Base-by-base conservation (phyloP, 2,113 vertebrate genomes). In the Riparia riparia region DNA sequence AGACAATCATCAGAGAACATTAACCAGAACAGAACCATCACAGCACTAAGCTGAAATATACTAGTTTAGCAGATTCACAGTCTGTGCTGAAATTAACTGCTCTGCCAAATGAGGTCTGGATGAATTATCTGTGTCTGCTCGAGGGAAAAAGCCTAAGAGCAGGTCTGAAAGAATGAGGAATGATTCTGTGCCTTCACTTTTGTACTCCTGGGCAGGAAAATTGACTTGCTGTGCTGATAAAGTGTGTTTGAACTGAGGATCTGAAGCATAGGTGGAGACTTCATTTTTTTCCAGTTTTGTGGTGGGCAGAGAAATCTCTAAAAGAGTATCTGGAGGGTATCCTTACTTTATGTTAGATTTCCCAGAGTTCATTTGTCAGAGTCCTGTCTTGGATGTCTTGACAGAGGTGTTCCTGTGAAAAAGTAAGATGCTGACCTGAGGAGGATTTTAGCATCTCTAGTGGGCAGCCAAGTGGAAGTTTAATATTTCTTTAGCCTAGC, bases 141-240 rank as follows among this genome's bases (percentile, higher is more conserved):
- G 5, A 88, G 58, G 54, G 53, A 76, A 79, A 71, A 91, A 83
- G 29, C 42, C 54, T 6, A 66, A 86, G 58, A 95, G 39, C 1
- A 3, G 31, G 50, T 69, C 57, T 95, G 92, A 82, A 95, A 76
- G 79, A 85, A 72, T 82, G 58, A 93, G 37, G 58, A 90, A 71
- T 90, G 70, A 64, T 92, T 76, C 61, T 79, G 31, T 87, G 34
- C 92, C 61, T 93, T 96, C 50, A 12, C 49, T 82, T 72, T 19
- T 29, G 45, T 95, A 42, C 86, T 95, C 45, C 54, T 22, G 54
- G 45, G 63, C 54, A 82, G 49, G 58, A 88, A 88, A 80, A 88
- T 90, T 69, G 82, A 90, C 82, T 90, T 86, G 21, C n/a, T 69
- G 29, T 72, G 50, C 70, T 97, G 88, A 73, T 92, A 34, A 88